Evolutionary conservation across 2,797 vertebrate species (phyloP).

Genomic region (Falco cherrug): DNA sequence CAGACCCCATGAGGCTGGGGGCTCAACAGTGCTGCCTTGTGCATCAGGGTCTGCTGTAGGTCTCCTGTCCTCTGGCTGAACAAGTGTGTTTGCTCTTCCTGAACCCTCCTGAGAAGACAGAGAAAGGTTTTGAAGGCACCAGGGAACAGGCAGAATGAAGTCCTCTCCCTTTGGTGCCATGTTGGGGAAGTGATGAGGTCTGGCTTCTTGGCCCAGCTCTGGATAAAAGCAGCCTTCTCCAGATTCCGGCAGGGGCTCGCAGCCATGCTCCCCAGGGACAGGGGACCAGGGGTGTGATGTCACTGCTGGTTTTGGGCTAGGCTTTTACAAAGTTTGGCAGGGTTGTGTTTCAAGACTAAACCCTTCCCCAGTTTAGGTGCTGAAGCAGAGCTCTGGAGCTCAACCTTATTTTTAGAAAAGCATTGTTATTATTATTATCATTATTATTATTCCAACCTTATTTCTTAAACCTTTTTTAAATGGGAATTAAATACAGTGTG

Average conservation of each 20-base stretch:
- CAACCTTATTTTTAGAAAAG: constrained; percentile 23
- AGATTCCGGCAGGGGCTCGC: background rate
- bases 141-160: background rate
- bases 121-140: background rate
- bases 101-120: background rate
- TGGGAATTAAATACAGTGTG: constrained; percentile 13
- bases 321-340: background rate
- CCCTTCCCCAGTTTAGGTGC: background rate
- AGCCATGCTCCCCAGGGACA: background rate
- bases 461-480: background rate
- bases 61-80: background rate
- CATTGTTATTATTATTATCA: background rate
- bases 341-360: background rate
- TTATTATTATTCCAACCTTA: background rate
- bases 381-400: background rate
- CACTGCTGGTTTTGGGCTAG: background rate
- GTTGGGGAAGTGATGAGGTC: background rate
- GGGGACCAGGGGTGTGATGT: accelerated
- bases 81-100: background rate
- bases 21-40: background rate
- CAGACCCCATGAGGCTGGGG: accelerated
- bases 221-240: background rate
- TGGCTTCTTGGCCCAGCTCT: background rate
- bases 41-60: accelerated
- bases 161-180: background rate